These are phyloP conservation scores for Suillia variegata DNA, from an alignment of 2,888 invertebrate species.

Conservation along the genomic window DNA sequence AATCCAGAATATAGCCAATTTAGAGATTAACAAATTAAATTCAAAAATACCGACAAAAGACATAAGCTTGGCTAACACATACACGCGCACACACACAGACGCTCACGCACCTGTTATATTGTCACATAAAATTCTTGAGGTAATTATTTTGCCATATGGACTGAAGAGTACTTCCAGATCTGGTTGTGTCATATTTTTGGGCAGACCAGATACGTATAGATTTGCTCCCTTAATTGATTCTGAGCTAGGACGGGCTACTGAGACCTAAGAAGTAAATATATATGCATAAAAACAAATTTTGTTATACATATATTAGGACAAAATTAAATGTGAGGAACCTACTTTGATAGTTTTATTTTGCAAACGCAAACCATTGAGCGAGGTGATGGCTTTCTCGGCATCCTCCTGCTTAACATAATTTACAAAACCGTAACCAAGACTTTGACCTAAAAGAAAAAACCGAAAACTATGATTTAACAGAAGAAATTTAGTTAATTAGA, in stretches of 20 bases:
- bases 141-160: slow-evolving; percentile 82
- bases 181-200: slow-evolving; percentile 85
- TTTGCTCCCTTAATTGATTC: slow-evolving; percentile 95
- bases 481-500: too few species aligned
- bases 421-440: slow-evolving; percentile 99
- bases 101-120: slow-evolving; percentile 77
- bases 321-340: too few species aligned
- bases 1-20: slow-evolving; percentile 23
- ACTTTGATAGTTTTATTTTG: slow-evolving; percentile 99
- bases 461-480: background rate
- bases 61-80: too few species aligned
- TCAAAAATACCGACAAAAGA: too few species aligned
- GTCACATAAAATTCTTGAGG: slow-evolving; percentile 84
- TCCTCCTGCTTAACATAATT: slow-evolving; percentile 98
- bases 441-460: slow-evolving; percentile 74
- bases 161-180: slow-evolving; percentile 82
- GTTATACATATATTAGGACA: too few species aligned
- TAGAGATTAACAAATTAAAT: too few species aligned
- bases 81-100: background rate
- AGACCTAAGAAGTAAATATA: slow-evolving; percentile 59
- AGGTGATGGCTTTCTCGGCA: slow-evolving; percentile 97
- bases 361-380: slow-evolving; percentile 95
- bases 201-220: slow-evolving; percentile 89
- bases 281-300: background rate
- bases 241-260: slow-evolving; percentile 90